phyloP scores from a whole-genome alignment of 2,888 invertebrate genomes.

The Volucella bombylans region DNA sequence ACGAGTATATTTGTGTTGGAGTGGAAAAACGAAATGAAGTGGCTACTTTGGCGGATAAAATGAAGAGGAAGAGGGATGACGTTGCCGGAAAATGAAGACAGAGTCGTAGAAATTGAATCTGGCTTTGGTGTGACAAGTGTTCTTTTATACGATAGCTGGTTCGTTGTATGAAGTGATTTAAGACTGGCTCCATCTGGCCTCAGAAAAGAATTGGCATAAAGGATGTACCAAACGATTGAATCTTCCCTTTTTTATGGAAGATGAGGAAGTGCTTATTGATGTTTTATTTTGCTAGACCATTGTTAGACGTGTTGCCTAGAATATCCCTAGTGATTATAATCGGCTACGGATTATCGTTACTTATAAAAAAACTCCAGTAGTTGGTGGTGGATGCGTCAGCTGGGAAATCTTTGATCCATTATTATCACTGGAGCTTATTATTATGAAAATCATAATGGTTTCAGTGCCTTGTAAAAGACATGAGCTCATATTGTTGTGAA shows the following conservation, averaged over 20 bases:
- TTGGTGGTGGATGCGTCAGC: no score
- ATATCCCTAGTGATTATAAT: conserved; percentile 15
- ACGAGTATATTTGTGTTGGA: conserved; percentile 2
- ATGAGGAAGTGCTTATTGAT: conserved; percentile 43
- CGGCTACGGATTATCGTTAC: no score
- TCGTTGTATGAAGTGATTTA: conserved; percentile 65
- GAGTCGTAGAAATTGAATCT: conserved; percentile 60
- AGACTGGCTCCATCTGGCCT: conserved; percentile 60
- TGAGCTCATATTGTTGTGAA: no score
- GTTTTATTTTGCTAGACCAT: conserved; percentile 21
- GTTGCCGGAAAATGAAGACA: conserved; percentile 60
- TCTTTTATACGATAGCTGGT: conserved; percentile 35
- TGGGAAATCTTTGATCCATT: no score
- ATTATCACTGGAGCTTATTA: no score
- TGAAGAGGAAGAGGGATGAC: conserved; percentile 12
- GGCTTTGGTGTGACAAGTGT: conserved; percentile 39
- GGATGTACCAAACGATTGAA: conserved; percentile 10
- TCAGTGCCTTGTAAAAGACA: no score
- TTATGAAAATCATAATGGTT: no score
- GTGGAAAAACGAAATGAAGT: neutral
- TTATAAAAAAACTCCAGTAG: no score
- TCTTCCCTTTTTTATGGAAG: conserved; percentile 8
- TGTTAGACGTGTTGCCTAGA: conserved; percentile 18
- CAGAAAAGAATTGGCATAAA: neutral
- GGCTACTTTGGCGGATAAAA: conserved; percentile 9